These are phyloP conservation scores for Acronicta psi DNA, from an alignment of 2,888 invertebrate genomes.

Conservation along the genomic window DNA sequence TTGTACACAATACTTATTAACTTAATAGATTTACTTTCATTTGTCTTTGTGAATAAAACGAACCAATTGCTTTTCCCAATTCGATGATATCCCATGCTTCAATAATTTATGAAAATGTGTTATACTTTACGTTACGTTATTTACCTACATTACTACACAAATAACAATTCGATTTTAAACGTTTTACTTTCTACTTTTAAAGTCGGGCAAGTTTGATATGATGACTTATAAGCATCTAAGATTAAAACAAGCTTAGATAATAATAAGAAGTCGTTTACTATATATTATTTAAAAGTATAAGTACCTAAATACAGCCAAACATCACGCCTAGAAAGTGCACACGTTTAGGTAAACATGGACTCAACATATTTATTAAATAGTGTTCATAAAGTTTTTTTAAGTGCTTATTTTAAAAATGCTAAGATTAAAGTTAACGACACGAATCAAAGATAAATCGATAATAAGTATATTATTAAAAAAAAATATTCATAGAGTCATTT, in stretches of 20 bases:
- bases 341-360: too few species aligned
- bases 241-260: slow-evolving; percentile 21
- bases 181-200: slow-evolving; percentile 27
- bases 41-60: not conserved
- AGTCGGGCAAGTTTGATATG: slow-evolving; percentile 56
- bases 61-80: slow-evolving; percentile 23
- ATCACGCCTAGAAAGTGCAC: slow-evolving; percentile 1
- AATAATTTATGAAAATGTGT: too few species aligned
- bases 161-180: slow-evolving; percentile 21
- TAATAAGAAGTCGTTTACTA: slow-evolving; percentile 22
- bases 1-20: too few species aligned
- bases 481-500: too few species aligned
- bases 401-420: too few species aligned
- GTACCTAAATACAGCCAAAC: slow-evolving; percentile 28
- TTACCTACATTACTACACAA: slow-evolving; percentile 17
- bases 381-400: too few species aligned
- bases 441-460: slow-evolving; percentile 2
- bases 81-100: not conserved
- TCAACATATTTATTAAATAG: too few species aligned
- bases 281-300: slow-evolving; percentile 27
- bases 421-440: not conserved
- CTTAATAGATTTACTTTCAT: too few species aligned
- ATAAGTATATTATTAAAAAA: too few species aligned
- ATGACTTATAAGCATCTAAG: slow-evolving; percentile 26
- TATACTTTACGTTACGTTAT: too few species aligned